phyloP scores from a whole-genome alignment of 2,113 vertebrate genomes.

The Sceloporus undulatus region DNA sequence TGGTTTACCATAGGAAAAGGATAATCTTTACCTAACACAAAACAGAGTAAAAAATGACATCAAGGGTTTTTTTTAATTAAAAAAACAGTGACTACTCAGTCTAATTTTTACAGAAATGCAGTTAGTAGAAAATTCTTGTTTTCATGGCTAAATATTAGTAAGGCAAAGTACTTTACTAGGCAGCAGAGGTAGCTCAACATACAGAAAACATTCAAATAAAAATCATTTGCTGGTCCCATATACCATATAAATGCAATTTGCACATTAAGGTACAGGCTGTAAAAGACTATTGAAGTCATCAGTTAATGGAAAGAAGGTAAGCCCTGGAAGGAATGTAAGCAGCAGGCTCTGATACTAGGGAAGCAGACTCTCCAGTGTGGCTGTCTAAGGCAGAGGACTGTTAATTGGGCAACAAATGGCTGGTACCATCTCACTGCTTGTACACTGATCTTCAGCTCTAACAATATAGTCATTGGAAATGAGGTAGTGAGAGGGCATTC shows the following conservation, averaged over 20 bases:
- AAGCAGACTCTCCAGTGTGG: background rate
- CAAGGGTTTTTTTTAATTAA: background rate
- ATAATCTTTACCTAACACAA: slow-evolving; percentile 66
- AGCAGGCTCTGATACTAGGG: background rate
- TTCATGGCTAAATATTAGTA: background rate
- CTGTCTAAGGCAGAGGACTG: background rate
- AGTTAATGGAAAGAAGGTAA: background rate
- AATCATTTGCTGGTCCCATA: background rate
- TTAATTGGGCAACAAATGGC: background rate
- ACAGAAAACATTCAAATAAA: background rate
- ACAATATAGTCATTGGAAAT: background rate
- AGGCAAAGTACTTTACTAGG: no score
- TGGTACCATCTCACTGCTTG: no score
- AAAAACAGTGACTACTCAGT: background rate
- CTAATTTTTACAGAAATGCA: background rate
- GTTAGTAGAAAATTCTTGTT: background rate
- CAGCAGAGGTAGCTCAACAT: background rate
- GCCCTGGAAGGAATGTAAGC: no score
- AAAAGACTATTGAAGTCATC: background rate
- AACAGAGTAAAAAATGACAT: background rate
- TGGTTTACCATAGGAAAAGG: slow-evolving; percentile 74
- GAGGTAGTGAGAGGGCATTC: background rate
- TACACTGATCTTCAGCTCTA: background rate
- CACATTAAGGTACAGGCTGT: background rate
- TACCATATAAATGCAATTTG: background rate